Conservation (phyloP, 2,888 invertebrate genomes). For the Mongoloraphidia duomilia region DNA sequence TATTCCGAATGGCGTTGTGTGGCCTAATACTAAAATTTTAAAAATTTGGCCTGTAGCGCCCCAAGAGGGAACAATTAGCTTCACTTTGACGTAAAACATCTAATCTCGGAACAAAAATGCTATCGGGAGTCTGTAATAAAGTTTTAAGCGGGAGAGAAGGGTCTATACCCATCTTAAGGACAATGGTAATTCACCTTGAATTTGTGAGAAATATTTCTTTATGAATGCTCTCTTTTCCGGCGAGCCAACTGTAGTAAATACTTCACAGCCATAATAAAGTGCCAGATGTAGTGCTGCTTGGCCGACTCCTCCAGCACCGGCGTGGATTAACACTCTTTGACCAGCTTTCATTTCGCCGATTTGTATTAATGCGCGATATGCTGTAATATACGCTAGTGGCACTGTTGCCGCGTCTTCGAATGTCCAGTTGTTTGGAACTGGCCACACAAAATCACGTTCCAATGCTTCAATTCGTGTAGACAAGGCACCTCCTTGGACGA, state of each 20-base stretch:
- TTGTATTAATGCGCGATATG: constrained; percentile 29
- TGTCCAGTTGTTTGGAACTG: constrained; percentile 37
- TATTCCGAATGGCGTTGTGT: too few species aligned
- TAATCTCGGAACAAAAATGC: too few species aligned
- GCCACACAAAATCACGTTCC: constrained; percentile 31
- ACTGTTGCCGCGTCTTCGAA: constrained; percentile 44
- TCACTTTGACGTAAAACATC: too few species aligned
- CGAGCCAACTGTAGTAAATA: constrained; percentile 47
- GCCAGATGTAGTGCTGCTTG: constrained; percentile 55
- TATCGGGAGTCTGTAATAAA: too few species aligned
- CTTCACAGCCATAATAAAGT: constrained; percentile 37
- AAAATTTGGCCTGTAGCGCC: too few species aligned
- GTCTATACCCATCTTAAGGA: too few species aligned
- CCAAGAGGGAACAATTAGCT: too few species aligned
- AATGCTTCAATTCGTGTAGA: constrained; percentile 37
- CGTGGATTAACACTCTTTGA: constrained; percentile 35
- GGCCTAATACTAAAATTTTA: too few species aligned
- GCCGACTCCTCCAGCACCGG: constrained; percentile 51
- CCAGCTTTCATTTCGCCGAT: constrained; percentile 22
- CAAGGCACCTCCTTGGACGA: constrained; percentile 35
- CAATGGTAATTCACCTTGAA: constrained; percentile 8
- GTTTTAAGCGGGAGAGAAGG: too few species aligned
- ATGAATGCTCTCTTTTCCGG: constrained; percentile 36
- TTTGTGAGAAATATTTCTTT: constrained; percentile 34
- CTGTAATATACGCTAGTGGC: constrained; percentile 44